A percentile compares a stretch with the other conserved stretches of the same genome.
These are phyloP conservation scores for Falcunculus frontatus DNA, from an alignment of 2,113 vertebrate genomes.

Conservation along the genomic window DNA sequence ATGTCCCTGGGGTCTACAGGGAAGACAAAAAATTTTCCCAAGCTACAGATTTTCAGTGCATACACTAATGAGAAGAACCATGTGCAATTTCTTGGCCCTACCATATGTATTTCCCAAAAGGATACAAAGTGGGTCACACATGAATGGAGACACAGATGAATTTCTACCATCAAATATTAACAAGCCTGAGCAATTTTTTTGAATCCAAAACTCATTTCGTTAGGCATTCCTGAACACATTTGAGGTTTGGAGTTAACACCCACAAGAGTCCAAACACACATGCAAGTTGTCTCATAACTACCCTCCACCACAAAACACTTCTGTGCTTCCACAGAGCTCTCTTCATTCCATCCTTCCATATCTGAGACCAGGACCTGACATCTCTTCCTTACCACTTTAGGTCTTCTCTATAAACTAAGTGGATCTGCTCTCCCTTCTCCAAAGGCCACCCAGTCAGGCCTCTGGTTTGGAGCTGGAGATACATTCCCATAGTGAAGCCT, in stretches of 20 bases:
- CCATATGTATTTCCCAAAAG: neutral
- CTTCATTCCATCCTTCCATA: neutral
- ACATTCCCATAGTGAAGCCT: neutral
- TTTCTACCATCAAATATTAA: conserved; percentile 8
- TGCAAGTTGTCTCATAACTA: neutral
- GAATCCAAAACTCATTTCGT: neutral
- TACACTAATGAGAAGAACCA: neutral
- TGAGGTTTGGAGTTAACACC: neutral
- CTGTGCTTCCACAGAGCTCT: neutral
- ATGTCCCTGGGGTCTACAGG: neutral
- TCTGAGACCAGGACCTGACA: neutral
- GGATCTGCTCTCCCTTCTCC: neutral
- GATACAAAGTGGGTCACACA: neutral
- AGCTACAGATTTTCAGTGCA: neutral
- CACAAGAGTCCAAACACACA: neutral
- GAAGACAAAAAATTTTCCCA: neutral
- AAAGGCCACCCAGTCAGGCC: neutral
- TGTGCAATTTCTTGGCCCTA: neutral
- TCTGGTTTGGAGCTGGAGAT: neutral
- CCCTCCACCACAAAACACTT: neutral
- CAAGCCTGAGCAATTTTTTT: neutral
- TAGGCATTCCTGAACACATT: neutral
- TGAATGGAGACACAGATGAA: neutral
- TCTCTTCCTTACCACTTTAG: neutral
- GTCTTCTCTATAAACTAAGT: neutral